These are phyloP conservation scores for Drosophila imparisetae DNA, from an alignment of 2,888 invertebrate genomes.

Conservation along the genomic window DNA sequence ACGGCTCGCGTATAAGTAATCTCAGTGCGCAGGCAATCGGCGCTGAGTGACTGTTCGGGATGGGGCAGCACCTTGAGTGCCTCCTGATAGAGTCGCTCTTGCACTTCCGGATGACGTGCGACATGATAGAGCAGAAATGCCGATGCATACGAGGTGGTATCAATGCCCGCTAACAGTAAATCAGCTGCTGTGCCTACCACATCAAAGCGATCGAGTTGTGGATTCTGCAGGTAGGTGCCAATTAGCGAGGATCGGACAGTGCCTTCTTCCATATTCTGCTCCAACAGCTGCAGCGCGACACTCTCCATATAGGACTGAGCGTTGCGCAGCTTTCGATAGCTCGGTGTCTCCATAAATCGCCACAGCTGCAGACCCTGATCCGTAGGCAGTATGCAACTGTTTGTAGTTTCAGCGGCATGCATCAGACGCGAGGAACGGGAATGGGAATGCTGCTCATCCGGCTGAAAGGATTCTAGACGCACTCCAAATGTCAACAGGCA, in stretches of 20 bases:
- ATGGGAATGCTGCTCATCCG: slow-evolving; percentile 86
- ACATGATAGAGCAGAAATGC: slow-evolving; percentile 93
- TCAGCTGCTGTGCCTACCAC: slow-evolving; percentile 94
- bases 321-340: slow-evolving; percentile 88
- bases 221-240: slow-evolving; percentile 88
- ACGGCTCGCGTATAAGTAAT: slow-evolving; percentile 91
- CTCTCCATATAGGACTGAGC: slow-evolving; percentile 91
- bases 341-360: slow-evolving; percentile 89
- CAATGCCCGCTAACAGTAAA: slow-evolving; percentile 93
- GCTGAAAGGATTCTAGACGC: slow-evolving; percentile 88
- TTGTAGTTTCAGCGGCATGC: slow-evolving; percentile 90
- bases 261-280: slow-evolving; percentile 85
- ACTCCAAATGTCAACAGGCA: slow-evolving; percentile 90
- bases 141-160: slow-evolving; percentile 92
- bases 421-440: slow-evolving; percentile 90
- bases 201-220: slow-evolving; percentile 90
- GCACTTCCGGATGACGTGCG: slow-evolving; percentile 88
- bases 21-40: slow-evolving; percentile 86
- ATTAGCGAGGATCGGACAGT: slow-evolving; percentile 86
- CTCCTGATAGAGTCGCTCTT: slow-evolving; percentile 89
- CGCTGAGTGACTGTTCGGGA: slow-evolving; percentile 86
- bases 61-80: slow-evolving; percentile 86
- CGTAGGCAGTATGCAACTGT: slow-evolving; percentile 85
- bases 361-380: slow-evolving; percentile 86
- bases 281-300: slow-evolving; percentile 88